Percentiles rank a stretch among this genome's conserved stretches.
Evolutionary conservation across 2,113 vertebrate species (phyloP).

Genomic region (Microcebus lehilahytsara): DNA sequence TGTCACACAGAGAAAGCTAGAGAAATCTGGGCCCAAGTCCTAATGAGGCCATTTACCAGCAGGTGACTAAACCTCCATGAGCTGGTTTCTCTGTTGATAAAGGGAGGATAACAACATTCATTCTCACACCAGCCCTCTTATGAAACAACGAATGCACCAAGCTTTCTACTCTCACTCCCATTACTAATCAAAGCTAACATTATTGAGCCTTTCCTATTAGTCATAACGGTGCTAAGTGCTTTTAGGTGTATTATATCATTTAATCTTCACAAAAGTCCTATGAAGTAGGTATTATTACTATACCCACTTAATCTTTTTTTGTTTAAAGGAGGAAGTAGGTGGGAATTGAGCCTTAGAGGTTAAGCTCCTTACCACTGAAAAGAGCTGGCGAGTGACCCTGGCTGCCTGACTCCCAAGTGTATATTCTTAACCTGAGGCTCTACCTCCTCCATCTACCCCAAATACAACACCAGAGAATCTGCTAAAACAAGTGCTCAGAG

Average conservation of each 20-base stretch:
- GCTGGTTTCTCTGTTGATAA: neutral
- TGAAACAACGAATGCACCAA: too few relatives aligned
- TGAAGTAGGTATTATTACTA: neutral
- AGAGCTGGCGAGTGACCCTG: neutral
- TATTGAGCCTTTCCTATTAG: neutral
- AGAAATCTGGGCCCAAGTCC: neutral
- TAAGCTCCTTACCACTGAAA: neutral
- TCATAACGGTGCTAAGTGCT: neutral
- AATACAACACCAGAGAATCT: accelerated
- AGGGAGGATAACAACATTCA: neutral
- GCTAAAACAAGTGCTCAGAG: accelerated
- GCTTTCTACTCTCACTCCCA: neutral
- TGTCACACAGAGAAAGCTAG: neutral
- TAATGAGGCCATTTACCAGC: slow-evolving; percentile 48
- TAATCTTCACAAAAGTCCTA: neutral
- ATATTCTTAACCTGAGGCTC: neutral
- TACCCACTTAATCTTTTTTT: neutral
- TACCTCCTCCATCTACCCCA: too few relatives aligned
- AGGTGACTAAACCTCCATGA: neutral
- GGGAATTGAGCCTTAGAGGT: neutral
- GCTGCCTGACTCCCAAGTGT: neutral
- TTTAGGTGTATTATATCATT: neutral
- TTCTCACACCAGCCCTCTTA: neutral
- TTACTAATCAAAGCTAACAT: neutral
- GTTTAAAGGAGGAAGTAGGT: too few relatives aligned